These are phyloP conservation scores for Theropithecus gelada DNA, from an alignment of 2,113 vertebrate species.

Conservation along the genomic window DNA sequence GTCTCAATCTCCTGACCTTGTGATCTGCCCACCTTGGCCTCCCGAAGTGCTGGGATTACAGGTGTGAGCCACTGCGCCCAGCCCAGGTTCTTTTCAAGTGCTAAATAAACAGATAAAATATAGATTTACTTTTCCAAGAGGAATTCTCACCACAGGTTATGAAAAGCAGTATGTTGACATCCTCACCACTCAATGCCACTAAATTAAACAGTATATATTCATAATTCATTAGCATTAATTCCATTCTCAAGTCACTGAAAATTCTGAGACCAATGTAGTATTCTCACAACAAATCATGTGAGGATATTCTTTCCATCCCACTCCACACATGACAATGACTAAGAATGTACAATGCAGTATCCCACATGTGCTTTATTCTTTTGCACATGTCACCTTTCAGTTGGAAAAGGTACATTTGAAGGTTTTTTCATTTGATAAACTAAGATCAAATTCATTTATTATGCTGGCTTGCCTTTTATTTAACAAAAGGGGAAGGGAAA, in stretches of 20 bases:
- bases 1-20: no score
- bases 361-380: neutral
- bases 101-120: neutral
- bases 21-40: no score
- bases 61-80: no score
- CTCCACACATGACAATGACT: neutral
- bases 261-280: neutral
- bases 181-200: neutral
- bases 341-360: neutral
- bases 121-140: slow-evolving; percentile 20
- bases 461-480: neutral
- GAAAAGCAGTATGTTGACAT: neutral
- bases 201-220: slow-evolving; percentile 1
- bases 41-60: no score
- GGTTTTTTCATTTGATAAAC: neutral
- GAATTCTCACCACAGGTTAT: neutral
- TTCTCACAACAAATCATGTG: neutral
- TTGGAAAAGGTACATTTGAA: neutral
- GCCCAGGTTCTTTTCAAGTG: neutral
- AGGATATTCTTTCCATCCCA: neutral
- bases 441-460: neutral
- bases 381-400: neutral
- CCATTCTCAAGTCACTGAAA: neutral
- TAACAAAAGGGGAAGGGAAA: no score
- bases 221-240: neutral